These are phyloP conservation scores for Hylaea fasciaria DNA, from an alignment of 2,888 invertebrate genomes.

Conservation along the genomic window DNA sequence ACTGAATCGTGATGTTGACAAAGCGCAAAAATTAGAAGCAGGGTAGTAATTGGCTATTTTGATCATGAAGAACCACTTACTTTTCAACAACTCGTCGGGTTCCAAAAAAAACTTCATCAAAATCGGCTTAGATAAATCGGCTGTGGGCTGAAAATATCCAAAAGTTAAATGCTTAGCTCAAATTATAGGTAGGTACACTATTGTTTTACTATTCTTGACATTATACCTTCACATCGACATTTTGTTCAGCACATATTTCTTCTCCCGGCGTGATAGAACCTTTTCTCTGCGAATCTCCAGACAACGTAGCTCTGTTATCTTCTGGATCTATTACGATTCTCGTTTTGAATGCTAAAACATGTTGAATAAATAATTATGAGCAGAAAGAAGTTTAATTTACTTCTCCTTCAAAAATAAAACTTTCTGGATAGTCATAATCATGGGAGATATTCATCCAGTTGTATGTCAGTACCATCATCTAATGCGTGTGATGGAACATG, in stretches of 20 bases:
- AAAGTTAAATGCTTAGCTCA: constrained; percentile 1
- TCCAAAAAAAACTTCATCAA: constrained; percentile 60
- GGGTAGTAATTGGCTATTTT: too few relatives aligned
- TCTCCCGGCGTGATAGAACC: constrained; percentile 58
- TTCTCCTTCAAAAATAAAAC: too few relatives aligned
- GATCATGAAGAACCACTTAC: constrained; percentile 44
- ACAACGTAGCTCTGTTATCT: constrained; percentile 61
- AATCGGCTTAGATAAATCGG: constrained; percentile 73
- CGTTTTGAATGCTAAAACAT: constrained; percentile 65
- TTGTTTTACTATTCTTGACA: not conserved
- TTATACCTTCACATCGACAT: constrained; percentile 69
- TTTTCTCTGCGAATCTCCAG: constrained; percentile 59
- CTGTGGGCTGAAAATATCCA: constrained; percentile 62
- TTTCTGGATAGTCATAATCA: too few relatives aligned
- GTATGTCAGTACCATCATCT: too few relatives aligned
- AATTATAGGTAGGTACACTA: not conserved
- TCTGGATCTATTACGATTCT: constrained; percentile 65
- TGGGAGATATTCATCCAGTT: too few relatives aligned
- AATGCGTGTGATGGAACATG: too few relatives aligned
- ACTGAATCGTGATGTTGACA: too few relatives aligned
- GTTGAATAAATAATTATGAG: too few relatives aligned
- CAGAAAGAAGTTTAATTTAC: too few relatives aligned
- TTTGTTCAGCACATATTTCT: constrained; percentile 66
- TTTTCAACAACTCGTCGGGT: constrained; percentile 53
- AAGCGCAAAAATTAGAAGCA: too few relatives aligned